Percentiles rank a stretch among this genome's conserved stretches.
These are phyloP conservation scores for Oreortyx pictus DNA, from an alignment of 2,797 vertebrate species.

Conservation along the genomic window DNA sequence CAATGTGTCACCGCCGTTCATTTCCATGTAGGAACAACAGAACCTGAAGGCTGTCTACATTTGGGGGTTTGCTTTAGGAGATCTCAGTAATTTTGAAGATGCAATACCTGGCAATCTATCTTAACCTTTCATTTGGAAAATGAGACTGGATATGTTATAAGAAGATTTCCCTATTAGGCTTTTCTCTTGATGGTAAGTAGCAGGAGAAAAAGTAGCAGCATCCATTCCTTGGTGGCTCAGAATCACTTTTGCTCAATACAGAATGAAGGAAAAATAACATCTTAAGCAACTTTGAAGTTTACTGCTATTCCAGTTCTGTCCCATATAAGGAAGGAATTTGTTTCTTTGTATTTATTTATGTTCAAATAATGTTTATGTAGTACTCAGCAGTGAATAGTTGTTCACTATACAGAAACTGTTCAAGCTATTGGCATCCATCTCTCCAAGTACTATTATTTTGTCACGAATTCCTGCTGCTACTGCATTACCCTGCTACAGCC, in stretches of 20 bases:
- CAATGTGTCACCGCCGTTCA: neutral
- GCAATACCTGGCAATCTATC: neutral
- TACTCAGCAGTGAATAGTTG: too few species aligned
- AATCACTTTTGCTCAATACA: neutral
- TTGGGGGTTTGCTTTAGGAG: neutral
- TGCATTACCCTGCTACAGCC: neutral
- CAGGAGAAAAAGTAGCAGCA: neutral
- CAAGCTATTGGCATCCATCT: neutral
- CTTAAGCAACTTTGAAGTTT: too few species aligned
- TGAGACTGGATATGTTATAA: neutral
- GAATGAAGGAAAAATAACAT: neutral
- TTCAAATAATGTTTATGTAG: too few species aligned
- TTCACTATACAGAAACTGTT: neutral
- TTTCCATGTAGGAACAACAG: neutral
- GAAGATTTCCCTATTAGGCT: neutral
- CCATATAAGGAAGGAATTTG: neutral
- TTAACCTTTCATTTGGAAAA: neutral
- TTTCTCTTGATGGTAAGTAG: neutral
- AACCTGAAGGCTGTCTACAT: fast-evolving
- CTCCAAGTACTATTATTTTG: neutral
- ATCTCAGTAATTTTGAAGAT: neutral
- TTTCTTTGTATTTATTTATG: neutral
- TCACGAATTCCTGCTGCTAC: neutral
- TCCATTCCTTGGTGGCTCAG: neutral
- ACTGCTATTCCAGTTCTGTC: neutral